A percentile compares a stretch with the other conserved stretches of the same genome.
phyloP scores from a whole-genome alignment of 2,888 invertebrate species.

The Cosmorhoe ocellata region DNA sequence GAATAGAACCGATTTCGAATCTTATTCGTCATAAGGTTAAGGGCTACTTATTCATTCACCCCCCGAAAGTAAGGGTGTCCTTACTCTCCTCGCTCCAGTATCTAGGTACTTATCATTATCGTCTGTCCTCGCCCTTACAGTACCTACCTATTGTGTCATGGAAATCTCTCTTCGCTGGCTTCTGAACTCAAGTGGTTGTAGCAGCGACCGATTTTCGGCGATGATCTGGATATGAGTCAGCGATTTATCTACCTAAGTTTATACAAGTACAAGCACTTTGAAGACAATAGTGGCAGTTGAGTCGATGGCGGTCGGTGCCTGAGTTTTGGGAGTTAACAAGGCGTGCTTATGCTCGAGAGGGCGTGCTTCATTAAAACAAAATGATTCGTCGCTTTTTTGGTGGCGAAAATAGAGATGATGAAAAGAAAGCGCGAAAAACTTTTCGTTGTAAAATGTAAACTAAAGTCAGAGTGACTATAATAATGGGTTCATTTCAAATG shows the following conservation, averaged over 20 bases:
- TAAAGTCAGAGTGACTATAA: neutral
- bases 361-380: conserved; percentile 32
- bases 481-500: neutral
- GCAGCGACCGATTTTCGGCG: conserved; percentile 24
- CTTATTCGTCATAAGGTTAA: conserved; percentile 2
- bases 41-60: no score
- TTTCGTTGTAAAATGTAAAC: neutral
- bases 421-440: neutral
- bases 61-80: no score
- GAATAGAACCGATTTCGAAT: neutral
- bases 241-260: conserved; percentile 41
- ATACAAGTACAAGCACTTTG: conserved; percentile 33
- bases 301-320: conserved; percentile 33
- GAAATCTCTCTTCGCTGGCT: neutral
- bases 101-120: no score
- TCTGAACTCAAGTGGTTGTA: conserved; percentile 5
- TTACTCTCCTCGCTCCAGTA: no score
- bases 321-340: conserved; percentile 50
- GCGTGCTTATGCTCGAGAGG: conserved; percentile 40
- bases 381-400: conserved; percentile 10
- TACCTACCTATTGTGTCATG: no score
- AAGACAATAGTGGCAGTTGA: conserved; percentile 40
- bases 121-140: no score
- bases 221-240: conserved; percentile 35
- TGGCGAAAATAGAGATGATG: conserved; percentile 7